Evolutionary conservation across 2,888 invertebrate species (phyloP).

Genomic region (Bombyx huttoni): DNA sequence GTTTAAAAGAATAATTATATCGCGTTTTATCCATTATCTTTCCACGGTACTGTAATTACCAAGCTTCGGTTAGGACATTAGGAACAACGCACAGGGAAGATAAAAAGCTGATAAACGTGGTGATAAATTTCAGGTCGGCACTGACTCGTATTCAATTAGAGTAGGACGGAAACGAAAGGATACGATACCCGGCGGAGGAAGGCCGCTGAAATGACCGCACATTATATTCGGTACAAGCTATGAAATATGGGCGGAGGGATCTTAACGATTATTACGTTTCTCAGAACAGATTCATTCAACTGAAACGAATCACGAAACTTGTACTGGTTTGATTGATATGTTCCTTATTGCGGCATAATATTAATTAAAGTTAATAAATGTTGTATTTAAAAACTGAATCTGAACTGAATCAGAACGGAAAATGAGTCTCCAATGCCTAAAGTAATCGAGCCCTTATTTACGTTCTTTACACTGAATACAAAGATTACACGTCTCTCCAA

Average conservation of each 20-base stretch:
- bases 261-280: conserved; percentile 1
- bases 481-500: not conserved
- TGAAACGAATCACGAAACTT: not conserved
- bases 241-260: conserved; percentile 8
- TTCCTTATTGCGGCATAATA: not conserved
- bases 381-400: too few relatives aligned
- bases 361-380: not conserved
- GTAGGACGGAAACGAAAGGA: conserved; percentile 18
- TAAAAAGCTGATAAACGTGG: conserved; percentile 37
- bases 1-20: conserved; percentile 1
- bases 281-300: conserved; percentile 5
- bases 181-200: conserved; percentile 13
- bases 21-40: conserved; percentile 14
- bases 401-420: too few relatives aligned
- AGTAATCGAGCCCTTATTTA: not conserved
- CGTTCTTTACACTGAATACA: not conserved
- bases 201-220: conserved; percentile 18
- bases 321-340: not conserved
- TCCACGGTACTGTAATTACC: conserved; percentile 15
- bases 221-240: conserved; percentile 13
- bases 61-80: conserved; percentile 24
- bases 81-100: conserved; percentile 23
- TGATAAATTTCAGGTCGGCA: conserved; percentile 34
- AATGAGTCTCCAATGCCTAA: not conserved
- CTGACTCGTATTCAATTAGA: conserved; percentile 37